These are phyloP conservation scores for Microcebus murinus DNA, from an alignment of 2,113 vertebrate genomes.

Conservation along the genomic window DNA sequence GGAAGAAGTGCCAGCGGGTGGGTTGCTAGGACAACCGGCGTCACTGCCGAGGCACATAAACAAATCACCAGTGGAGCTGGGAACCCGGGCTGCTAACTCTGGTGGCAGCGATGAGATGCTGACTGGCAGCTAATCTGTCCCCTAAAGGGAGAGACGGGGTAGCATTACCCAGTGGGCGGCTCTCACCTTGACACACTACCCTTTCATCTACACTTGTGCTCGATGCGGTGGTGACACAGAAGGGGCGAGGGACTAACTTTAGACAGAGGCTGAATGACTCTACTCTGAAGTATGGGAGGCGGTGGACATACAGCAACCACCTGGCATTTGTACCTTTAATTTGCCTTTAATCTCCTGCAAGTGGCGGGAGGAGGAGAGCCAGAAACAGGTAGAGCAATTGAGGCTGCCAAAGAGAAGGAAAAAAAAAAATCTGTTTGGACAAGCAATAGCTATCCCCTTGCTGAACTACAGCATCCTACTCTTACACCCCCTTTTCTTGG, in stretches of 20 bases:
- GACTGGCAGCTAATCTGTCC: background rate
- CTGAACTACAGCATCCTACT: slow-evolving; percentile 74
- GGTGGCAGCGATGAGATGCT: slow-evolving; percentile 27
- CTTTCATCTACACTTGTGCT: background rate
- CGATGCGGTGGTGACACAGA: background rate
- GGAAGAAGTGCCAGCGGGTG: slow-evolving; percentile 45
- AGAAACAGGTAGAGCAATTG: slow-evolving; percentile 77
- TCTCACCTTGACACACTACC: background rate
- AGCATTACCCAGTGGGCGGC: background rate
- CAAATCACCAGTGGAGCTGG: slow-evolving; percentile 36
- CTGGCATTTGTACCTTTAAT: background rate
- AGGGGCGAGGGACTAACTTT: background rate
- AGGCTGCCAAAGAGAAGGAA: slow-evolving; percentile 76
- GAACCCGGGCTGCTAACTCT: background rate
- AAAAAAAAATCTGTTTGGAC: slow-evolving; percentile 72
- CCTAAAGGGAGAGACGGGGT: background rate
- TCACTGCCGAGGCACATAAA: slow-evolving; percentile 40
- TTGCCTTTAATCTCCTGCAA: background rate
- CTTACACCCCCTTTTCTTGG: slow-evolving; percentile 71
- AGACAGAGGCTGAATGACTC: background rate
- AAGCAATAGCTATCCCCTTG: slow-evolving; percentile 78
- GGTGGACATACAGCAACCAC: background rate
- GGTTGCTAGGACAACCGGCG: slow-evolving; percentile 63
- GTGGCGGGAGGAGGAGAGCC: background rate
- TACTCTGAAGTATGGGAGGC: background rate